Conservation (phyloP, 2,888 invertebrate genomes). For the Chouioia cunea region DNA sequence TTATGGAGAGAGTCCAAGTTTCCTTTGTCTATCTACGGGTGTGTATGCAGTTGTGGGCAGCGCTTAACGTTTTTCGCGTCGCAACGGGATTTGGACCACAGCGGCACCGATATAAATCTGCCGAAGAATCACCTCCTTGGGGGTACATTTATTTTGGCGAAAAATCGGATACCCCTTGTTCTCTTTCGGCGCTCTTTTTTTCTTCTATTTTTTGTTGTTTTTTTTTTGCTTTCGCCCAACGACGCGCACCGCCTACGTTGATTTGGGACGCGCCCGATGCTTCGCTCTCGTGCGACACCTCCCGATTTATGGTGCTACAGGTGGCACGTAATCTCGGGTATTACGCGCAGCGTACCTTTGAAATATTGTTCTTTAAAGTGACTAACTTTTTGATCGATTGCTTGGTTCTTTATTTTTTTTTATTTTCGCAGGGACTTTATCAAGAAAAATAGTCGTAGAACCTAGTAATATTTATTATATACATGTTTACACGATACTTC, state of each 20-base stretch:
- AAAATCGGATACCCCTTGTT: conserved; percentile 19
- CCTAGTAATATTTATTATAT: no score
- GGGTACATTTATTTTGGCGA: conserved; percentile 27
- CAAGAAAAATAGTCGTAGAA: no score
- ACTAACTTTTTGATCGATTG: no score
- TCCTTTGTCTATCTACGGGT: conserved; percentile 10
- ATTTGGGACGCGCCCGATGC: not conserved
- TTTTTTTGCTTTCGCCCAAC: not conserved
- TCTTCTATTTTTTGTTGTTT: not conserved
- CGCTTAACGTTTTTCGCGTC: not conserved
- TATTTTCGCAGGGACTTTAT: no score
- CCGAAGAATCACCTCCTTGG: conserved; percentile 7
- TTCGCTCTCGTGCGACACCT: conserved; percentile 2
- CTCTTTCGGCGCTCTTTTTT: no score
- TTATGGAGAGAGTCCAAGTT: not conserved
- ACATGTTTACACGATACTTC: no score
- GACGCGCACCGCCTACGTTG: no score
- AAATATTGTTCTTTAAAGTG: not conserved
- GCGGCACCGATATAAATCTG: conserved; percentile 23
- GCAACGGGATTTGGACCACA: conserved; percentile 3
- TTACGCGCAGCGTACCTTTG: not conserved
- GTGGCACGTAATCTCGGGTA: conserved; percentile 32
- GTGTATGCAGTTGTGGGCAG: not conserved
- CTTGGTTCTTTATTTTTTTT: no score
- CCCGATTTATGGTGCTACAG: conserved; percentile 37